Evolutionary conservation across 2,797 vertebrate genomes (phyloP).

Genomic region (Diplodus puntazzo): DNA sequence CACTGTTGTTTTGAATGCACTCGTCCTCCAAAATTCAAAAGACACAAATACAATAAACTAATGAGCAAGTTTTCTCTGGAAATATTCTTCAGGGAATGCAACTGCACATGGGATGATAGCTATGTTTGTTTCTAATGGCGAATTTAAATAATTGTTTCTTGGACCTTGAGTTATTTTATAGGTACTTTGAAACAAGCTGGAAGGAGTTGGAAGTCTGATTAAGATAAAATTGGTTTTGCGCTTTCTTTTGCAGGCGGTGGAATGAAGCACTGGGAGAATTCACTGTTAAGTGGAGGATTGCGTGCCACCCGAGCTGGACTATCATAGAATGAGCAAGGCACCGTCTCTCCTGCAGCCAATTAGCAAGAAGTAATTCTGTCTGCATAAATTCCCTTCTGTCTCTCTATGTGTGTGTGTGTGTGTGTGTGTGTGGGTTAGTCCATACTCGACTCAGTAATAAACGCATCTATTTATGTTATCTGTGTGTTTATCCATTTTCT

Average conservation of each 20-base stretch:
- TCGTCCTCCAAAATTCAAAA: conserved; percentile 73
- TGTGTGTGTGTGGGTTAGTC: background rate
- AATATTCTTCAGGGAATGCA: conserved; percentile 60
- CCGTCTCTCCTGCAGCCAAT: conserved; percentile 52
- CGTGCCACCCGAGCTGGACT: conserved; percentile 18
- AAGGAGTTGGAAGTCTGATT: conserved; percentile 42
- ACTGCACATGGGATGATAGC: conserved; percentile 29
- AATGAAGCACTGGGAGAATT: conserved; percentile 38
- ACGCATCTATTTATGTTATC: conserved; percentile 22
- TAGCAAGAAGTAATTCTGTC: conserved; percentile 39
- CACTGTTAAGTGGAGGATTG: conserved; percentile 24
- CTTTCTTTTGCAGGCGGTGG: conserved; percentile 34
- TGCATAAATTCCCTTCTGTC: conserved; percentile 2
- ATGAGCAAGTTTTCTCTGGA: conserved; percentile 64
- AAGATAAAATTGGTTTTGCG: conserved; percentile 45
- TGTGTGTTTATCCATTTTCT: conserved; percentile 9
- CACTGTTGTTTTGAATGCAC: conserved; percentile 48
- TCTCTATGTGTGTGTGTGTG: background rate
- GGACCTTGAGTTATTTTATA: conserved; percentile 74
- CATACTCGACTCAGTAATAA: conserved; percentile 1
- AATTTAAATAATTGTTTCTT: conserved; percentile 72
- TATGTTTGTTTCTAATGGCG: conserved; percentile 61
- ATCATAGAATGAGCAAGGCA: conserved; percentile 7
- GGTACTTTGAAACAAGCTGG: conserved; percentile 59
- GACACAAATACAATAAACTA: conserved; percentile 60